Evolutionary conservation across 2,888 invertebrate species (phyloP).

Genomic region (Nemotelus pantherinus): DNA sequence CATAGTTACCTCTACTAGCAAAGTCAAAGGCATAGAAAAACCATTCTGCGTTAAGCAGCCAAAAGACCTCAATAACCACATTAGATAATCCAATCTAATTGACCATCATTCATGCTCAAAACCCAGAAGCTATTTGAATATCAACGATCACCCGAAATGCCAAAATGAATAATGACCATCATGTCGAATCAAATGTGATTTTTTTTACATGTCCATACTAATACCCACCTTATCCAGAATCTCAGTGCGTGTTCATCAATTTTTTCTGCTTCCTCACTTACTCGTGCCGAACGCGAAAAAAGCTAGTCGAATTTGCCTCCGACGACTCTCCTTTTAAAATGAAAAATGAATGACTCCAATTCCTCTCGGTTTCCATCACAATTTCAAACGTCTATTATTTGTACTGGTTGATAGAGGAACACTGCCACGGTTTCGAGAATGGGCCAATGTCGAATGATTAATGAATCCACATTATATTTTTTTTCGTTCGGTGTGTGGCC

Average conservation of each 20-base stretch:
- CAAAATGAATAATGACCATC: slow-evolving; percentile 27
- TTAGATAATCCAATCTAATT: slow-evolving; percentile 35
- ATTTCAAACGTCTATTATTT: slow-evolving; percentile 33
- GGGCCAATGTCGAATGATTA: slow-evolving; percentile 18
- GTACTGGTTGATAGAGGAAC: not conserved
- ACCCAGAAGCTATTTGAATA: slow-evolving; percentile 41
- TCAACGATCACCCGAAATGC: slow-evolving; percentile 29
- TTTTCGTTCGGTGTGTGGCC: not conserved
- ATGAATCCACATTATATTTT: slow-evolving; percentile 16
- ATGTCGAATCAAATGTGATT: slow-evolving; percentile 13
- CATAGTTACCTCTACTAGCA: not conserved
- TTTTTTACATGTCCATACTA: not conserved
- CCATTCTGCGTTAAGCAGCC: not conserved
- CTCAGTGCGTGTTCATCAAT: not conserved
- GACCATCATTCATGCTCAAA: slow-evolving; percentile 30
- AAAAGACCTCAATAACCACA: slow-evolving; percentile 17
- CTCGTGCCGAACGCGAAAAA: not conserved
- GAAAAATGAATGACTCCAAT: slow-evolving; percentile 21
- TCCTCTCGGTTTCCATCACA: not conserved
- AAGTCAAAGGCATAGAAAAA: not conserved
- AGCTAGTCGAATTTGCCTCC: no score
- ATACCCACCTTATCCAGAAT: not conserved
- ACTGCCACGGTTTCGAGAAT: not conserved
- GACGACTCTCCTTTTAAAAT: no score
- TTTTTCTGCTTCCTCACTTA: not conserved